phyloP scores from a whole-genome alignment of 2,888 invertebrate species.

The Tubiluchus corallicola region DNA sequence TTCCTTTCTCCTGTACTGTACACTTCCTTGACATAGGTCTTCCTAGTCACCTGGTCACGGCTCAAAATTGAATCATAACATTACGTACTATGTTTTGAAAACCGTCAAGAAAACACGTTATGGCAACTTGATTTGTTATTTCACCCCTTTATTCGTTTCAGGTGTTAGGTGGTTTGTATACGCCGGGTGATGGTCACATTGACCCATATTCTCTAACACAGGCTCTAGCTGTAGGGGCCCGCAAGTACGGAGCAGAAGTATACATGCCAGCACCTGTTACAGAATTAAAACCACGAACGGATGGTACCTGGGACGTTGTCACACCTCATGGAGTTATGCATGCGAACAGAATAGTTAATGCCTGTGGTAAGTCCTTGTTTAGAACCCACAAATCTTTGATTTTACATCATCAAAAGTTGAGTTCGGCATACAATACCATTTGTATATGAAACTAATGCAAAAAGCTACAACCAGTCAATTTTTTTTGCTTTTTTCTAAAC shows the following conservation, averaged over 20 bases:
- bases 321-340: constrained; percentile 22
- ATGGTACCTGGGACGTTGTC: constrained; percentile 25
- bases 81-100: no score
- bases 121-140: no score
- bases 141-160: no score
- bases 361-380: constrained; percentile 26
- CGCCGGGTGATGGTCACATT: constrained; percentile 31
- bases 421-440: no score
- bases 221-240: constrained; percentile 30
- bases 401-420: no score
- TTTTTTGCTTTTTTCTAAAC: no score
- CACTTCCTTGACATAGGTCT: neutral
- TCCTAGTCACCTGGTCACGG: no score
- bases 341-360: constrained; percentile 29
- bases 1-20: neutral
- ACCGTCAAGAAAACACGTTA: no score
- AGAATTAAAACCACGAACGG: constrained; percentile 17
- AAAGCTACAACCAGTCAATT: no score
- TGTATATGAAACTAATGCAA: no score
- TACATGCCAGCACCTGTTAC: constrained; percentile 18
- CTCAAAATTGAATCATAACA: no score
- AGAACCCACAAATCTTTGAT: no score
- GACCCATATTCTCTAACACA: constrained; percentile 30
- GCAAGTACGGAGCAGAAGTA: constrained; percentile 25
- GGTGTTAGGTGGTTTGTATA: constrained; percentile 30